Evolutionary conservation across 35 echinoderm and acorn worm genomes (phyloP), one percentile per base, ranked within the genome.

Genomic region (Heliocidaris erythrogramma): DNA sequence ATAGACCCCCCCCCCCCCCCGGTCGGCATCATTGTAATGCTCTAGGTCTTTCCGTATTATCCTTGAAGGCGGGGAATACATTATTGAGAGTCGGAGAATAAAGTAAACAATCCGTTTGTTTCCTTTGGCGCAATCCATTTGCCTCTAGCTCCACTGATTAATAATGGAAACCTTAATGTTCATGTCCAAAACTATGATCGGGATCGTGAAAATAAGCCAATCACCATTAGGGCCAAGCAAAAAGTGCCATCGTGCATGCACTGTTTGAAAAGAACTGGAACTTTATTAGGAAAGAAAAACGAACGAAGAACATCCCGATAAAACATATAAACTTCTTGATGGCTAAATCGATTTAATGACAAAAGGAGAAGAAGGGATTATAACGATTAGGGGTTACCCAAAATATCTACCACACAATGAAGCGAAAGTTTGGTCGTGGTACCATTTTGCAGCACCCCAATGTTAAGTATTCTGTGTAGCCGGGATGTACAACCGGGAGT

Each of bases 281-380:
- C 52, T 8, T 52, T 52, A 12, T 56, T 56, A 56, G 13, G 52
- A 10, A 56, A 56, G 52, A 56, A 11, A 56, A 56, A 56, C 7
- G 11, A 56, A 56, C 11, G 10, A 56, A 56, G 52, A 21, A 78
- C 24, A 71, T 78, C 18, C 27, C 65, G 21, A 21, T 78, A n/a
- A 27, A 27, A 78, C 65, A 7, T n/a, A 78, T 78, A 78, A 29
- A 21, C 18, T 78, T 78, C 65, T 78, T 78, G 2, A 78, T 71
- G 61, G 24, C 61, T 71, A 71, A n/a, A 71, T 78, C 65, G 65
- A 78, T 78, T 78, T 78, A 78, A 78, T 21, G 65, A 78, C 65
- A 78, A 78, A 42, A 78, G 27, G 65, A 78, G 65, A 78, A 78
- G 65, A 78, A 21, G 21, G 27, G 65, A 78, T 78, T 78, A n/a